These are phyloP conservation scores for Tenthredo livida DNA, from an alignment of 2,888 invertebrate species.

Conservation along the genomic window DNA sequence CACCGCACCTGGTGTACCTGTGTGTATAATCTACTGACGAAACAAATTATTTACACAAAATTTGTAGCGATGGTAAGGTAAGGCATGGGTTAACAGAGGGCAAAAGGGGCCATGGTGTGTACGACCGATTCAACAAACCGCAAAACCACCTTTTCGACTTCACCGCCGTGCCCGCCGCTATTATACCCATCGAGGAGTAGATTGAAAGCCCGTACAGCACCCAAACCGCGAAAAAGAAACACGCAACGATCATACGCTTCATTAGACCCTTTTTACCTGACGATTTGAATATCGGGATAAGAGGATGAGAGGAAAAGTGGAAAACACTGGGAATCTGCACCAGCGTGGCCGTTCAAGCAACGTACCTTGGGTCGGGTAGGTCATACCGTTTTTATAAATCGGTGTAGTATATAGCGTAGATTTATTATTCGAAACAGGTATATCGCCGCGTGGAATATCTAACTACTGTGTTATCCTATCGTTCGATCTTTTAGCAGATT, in stretches of 20 bases:
- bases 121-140: constrained; percentile 25
- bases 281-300: neutral
- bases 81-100: constrained; percentile 5
- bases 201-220: constrained; percentile 27
- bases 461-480: neutral
- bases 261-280: neutral
- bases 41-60: constrained; percentile 30
- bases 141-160: constrained; percentile 42
- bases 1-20: neutral
- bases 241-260: constrained; percentile 21
- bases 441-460: too few relatives aligned
- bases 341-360: neutral
- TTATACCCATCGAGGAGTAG: neutral
- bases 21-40: neutral
- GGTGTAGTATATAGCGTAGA: neutral
- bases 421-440: constrained; percentile 14
- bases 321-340: neutral
- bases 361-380: too few relatives aligned
- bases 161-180: constrained; percentile 4
- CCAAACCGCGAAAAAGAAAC: neutral
- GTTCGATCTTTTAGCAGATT: neutral
- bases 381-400: neutral
- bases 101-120: neutral
- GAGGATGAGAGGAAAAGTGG: neutral
- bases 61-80: neutral